Evolutionary conservation across 1,140 invertebrate species (phyloP).

Genomic region (Lepidurus packardi): DNA sequence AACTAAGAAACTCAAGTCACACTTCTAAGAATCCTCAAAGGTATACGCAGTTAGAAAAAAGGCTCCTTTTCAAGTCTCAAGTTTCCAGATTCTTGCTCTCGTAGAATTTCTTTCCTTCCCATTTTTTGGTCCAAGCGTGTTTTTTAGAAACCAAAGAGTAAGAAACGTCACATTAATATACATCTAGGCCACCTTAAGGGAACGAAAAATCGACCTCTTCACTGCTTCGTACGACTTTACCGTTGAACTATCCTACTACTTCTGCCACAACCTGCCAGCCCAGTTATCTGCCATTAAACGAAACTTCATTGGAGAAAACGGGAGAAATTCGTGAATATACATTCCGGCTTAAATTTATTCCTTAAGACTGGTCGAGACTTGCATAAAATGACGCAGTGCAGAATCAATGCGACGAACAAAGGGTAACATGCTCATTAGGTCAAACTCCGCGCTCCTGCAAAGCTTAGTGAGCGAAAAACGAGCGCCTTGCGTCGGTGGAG

Average conservation of each 20-base stretch:
- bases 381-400: background rate
- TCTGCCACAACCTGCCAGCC: no score
- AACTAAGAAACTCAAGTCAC: slow-evolving; percentile 11
- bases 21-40: slow-evolving; percentile 13
- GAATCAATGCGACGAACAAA: slow-evolving; percentile 6
- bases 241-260: no score
- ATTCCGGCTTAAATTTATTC: background rate
- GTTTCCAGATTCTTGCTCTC: background rate
- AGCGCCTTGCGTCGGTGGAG: no score
- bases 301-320: no score
- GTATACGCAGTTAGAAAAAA: background rate
- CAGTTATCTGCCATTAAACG: no score
- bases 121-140: background rate
- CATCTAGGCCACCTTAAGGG: background rate
- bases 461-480: no score
- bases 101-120: background rate
- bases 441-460: background rate
- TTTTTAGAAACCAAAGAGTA: background rate
- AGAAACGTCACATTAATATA: background rate
- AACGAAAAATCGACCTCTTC: background rate
- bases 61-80: background rate
- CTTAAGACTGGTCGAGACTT: background rate
- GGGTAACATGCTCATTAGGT: background rate
- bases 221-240: background rate
- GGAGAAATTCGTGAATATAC: background rate